Percentiles rank a stretch among this genome's conserved stretches.
Conservation (phyloP, 2,113 vertebrate genomes). For the Indicator maculatus region DNA sequence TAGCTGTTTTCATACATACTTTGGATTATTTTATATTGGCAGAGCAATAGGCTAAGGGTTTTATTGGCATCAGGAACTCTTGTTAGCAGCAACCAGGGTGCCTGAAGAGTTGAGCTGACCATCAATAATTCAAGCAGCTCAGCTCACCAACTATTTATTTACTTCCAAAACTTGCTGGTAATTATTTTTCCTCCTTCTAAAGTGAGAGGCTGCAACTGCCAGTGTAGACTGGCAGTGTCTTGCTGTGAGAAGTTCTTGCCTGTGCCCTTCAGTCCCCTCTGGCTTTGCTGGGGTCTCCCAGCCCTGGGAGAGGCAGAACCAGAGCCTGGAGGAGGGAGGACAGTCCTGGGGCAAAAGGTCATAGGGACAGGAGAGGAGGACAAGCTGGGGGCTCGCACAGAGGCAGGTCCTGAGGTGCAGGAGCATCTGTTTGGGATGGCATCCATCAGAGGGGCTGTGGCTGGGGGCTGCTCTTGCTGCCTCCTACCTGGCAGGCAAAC, state of each 20-base stretch:
- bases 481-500: not conserved
- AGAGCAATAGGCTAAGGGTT: not conserved
- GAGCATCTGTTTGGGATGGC: not conserved
- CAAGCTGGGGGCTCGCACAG: not conserved
- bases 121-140: not conserved
- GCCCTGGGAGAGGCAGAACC: rapidly evolving
- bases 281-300: not conserved
- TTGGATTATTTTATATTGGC: not conserved
- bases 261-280: no score
- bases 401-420: not conserved
- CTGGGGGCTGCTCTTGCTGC: not conserved
- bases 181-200: not conserved
- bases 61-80: not conserved
- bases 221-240: not conserved
- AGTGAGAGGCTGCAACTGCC: not conserved
- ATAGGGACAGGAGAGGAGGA: not conserved
- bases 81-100: not conserved
- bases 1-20: not conserved
- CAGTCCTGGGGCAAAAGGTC: rapidly evolving
- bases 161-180: not conserved
- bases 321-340: not conserved
- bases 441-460: no score
- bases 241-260: not conserved
- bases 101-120: not conserved
- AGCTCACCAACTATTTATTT: not conserved